Evolutionary conservation across 2,888 invertebrate species (phyloP).

Genomic region (Tupiocoris notatus): DNA sequence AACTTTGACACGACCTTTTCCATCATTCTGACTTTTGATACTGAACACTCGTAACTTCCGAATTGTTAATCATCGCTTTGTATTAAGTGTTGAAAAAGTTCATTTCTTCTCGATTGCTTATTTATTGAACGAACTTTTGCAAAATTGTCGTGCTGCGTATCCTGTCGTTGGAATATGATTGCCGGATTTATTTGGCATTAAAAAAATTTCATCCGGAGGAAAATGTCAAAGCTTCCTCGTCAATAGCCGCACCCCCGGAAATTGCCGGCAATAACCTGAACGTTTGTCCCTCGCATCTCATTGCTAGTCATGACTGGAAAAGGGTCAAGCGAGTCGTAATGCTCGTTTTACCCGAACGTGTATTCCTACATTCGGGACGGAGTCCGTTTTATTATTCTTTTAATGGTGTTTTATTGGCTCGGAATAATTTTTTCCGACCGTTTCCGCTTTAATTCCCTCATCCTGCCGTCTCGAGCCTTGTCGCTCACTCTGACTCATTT

Average conservation of each 20-base stretch:
- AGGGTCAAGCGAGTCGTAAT: not conserved
- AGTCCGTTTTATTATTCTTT: constrained; percentile 16
- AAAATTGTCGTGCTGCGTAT: too few species aligned
- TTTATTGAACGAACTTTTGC: too few species aligned
- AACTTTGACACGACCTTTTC: too few species aligned
- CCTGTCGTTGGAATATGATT: too few species aligned
- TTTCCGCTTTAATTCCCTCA: not conserved
- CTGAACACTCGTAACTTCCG: too few species aligned
- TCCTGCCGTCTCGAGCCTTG: not conserved
- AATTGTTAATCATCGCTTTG: too few species aligned
- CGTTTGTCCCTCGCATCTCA: constrained; percentile 1
- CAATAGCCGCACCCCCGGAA: not conserved
- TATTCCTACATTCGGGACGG: not conserved
- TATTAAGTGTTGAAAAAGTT: too few species aligned
- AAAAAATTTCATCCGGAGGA: not conserved
- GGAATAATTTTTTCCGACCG: not conserved
- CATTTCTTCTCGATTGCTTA: too few species aligned
- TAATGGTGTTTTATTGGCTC: constrained; percentile 18
- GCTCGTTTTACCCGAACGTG: constrained; percentile 6
- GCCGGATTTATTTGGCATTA: too few species aligned
- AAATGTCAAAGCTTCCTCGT: not conserved
- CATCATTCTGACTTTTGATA: too few species aligned
- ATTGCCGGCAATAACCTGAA: not conserved
- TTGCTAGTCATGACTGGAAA: constrained; percentile 23
- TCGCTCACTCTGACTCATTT: not conserved